These are phyloP conservation scores for Orgyia antiqua DNA, from an alignment of 2,888 invertebrate genomes.

Conservation along the genomic window DNA sequence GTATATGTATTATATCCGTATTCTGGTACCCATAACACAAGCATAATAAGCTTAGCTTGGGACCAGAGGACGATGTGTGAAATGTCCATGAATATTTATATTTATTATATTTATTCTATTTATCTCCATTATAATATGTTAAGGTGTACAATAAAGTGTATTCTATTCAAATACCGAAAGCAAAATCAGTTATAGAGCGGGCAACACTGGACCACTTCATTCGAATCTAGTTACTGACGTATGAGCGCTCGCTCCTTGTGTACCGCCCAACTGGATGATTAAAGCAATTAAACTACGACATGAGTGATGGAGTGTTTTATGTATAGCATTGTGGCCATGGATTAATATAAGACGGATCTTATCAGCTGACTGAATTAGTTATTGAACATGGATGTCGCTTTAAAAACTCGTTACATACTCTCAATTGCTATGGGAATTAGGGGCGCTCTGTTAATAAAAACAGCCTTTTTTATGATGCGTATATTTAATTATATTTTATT, in stretches of 20 bases:
- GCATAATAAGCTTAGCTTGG: no score
- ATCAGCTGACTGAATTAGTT: conserved; percentile 8
- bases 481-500: no score
- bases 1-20: no score
- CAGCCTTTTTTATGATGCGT: no score
- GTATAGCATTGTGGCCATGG: conserved; percentile 22
- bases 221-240: conserved; percentile 38
- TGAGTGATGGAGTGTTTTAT: conserved; percentile 40
- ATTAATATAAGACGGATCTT: conserved; percentile 17
- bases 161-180: no score
- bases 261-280: conserved; percentile 34
- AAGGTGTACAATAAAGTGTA: no score
- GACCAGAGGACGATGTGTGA: no score
- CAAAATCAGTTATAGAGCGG: no score
- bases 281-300: conserved; percentile 46
- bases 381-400: conserved; percentile 8
- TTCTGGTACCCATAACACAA: no score
- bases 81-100: no score
- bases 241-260: conserved; percentile 37
- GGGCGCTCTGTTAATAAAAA: not conserved
- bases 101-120: no score
- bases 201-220: conserved; percentile 27
- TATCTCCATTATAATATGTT: no score
- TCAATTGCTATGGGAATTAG: conserved; percentile 1
- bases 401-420: conserved; percentile 13